Base-by-base conservation (phyloP, 2,113 vertebrate genomes). In the Larimichthys crocea region DNA sequence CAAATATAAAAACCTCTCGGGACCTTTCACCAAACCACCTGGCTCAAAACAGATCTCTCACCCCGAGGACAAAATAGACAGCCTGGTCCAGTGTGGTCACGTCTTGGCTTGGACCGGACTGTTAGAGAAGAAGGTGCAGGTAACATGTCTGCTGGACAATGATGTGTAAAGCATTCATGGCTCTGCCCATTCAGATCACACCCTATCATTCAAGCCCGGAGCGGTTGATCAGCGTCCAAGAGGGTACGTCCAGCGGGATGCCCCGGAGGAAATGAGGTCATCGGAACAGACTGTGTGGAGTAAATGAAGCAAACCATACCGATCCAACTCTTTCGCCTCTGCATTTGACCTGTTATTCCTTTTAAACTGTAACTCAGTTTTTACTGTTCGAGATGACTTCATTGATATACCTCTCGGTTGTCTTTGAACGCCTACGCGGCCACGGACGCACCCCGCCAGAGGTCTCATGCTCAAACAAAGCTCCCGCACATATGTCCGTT, bases 191-290 rank as follows among this genome's bases (percentile, higher is more conserved):
- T 84, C 64, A 85, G 90, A 88, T 93, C 94, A 93, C 92, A 94
- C 91, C 92, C 92, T 79, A 94, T 95, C 89, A 94, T 89, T 96
- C 92, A 88, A 85, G 35, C 0, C 40, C n/a, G 10, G 63, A 93
- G 83, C 14, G 92, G 67, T 78, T 95, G 91, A 95, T 96, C 94
- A 84, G 89, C 76, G 72, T 87, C 94, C 90, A 92, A 31, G 93
- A 90, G 93, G 87, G 90, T 95, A 95, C 86, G 94, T 95, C 95
- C 95, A 92, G 94, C 74, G 74, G 83, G 89, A 94, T 89, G 90
- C 92, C 93, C 61, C 84, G 66, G 78, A 96, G 96, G 96, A 97
- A 96, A 96, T 96, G 85, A 96, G 66, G 93, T 95, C 94, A 96
- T 86, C 4, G 76, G 60, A 84, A 74, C 20, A 82, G 86, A 78